Evolutionary conservation across 2,888 invertebrate species (phyloP), one percentile per base, ranked within the genome.

Genomic region (Cheilosia grossa): DNA sequence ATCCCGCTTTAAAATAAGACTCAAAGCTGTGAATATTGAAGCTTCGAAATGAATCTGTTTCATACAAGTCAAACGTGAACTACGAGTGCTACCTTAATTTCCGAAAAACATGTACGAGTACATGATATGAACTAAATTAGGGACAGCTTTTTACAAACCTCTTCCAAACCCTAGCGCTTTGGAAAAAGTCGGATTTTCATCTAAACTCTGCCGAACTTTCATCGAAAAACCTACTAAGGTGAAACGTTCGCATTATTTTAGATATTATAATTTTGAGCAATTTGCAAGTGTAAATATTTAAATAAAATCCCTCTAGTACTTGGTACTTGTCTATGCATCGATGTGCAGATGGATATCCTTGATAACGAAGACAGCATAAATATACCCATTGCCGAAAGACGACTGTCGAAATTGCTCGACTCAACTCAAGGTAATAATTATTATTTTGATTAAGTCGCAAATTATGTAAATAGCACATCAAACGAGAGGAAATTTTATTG

Each of bases 391-490:
- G 2, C 19, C 49, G 4, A 24, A n/a, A 9, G 21, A 19, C 49
- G 17, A 17, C 53, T 61, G 72, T 27, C 19, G 24, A 51, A 58
- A 66, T 66, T 66, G 74, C 58, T 33, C 33, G 13, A 51, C 59
- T 67, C 30, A 54, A 61, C 69, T 61, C 44, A 47, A 54, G 69
- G 69, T 61, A 77, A 30, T 77, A 69, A 75, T 67, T 58, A 77
- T 69, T 77, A 69, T 77, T 69, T 69, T 69, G 69, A 61, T 77
- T 69, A 61, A 77, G 69, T 77, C 61, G 53, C 75, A 69, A 77
- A 69, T 69, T 77, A 77, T 77, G 77, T 63, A 77, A 77, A 69
- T 61, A 61, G 47, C 69, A 61, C 77, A 77, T 69, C 61, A 77
- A 77, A 77, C 67, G 77, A 51, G 51, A 27, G 5, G 19, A 53